Percentiles rank a stretch among this genome's conserved stretches.
These are phyloP conservation scores for Prionace glauca DNA, from an alignment of 2,797 vertebrate species.

Conservation along the genomic window DNA sequence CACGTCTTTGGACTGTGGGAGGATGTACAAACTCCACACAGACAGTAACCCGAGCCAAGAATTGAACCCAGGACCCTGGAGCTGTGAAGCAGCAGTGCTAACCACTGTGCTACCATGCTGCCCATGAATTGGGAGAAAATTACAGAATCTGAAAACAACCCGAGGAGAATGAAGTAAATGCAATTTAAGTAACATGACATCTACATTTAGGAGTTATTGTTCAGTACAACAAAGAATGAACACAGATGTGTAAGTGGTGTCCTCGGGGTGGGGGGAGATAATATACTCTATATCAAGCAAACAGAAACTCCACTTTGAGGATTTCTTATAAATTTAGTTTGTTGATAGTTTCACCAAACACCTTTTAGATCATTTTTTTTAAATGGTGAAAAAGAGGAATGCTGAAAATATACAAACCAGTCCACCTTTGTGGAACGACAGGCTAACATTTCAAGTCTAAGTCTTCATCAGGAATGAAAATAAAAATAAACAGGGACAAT, in stretches of 20 bases:
- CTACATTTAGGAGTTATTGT: background rate
- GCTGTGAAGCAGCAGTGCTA: no score
- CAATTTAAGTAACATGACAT: background rate
- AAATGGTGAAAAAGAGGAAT: background rate
- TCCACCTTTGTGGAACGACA: background rate
- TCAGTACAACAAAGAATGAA: background rate
- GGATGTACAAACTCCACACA: no score
- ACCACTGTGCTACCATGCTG: no score
- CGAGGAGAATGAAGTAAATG: background rate
- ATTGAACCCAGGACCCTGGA: no score
- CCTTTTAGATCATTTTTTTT: background rate
- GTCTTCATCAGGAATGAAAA: background rate
- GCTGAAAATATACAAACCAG: background rate
- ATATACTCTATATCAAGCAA: background rate
- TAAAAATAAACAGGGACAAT: background rate
- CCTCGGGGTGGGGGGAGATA: background rate
- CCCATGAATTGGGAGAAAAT: background rate
- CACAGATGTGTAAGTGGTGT: background rate
- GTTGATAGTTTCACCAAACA: background rate
- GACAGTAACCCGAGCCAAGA: no score
- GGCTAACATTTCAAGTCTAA: background rate
- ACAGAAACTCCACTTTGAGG: background rate
- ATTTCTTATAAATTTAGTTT: background rate
- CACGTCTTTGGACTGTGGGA: no score
- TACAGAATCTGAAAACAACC: background rate